Conservation (phyloP, 1,140 invertebrate species). For the Pomacea maculata region DNA sequence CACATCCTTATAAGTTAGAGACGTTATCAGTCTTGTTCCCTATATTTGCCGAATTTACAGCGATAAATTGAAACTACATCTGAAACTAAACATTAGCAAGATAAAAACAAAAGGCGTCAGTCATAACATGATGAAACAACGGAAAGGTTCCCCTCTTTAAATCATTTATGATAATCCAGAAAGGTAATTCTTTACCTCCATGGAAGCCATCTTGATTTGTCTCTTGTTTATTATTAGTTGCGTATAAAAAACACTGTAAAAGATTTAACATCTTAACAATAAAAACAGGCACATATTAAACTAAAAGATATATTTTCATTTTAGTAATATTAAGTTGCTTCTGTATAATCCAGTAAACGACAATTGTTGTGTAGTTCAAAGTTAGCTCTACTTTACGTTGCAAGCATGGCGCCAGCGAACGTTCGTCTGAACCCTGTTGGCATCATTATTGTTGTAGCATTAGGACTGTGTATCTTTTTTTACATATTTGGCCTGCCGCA, state of each 20-base stretch:
- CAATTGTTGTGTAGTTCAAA: neutral
- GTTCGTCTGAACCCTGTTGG: slow-evolving; percentile 55
- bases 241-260: slow-evolving; percentile 25
- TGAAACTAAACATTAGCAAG: too few species aligned
- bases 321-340: neutral
- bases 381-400: slow-evolving; percentile 7
- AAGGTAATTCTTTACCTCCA: slow-evolving; percentile 47
- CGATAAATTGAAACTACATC: too few species aligned
- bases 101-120: too few species aligned
- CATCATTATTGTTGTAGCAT: slow-evolving; percentile 39
- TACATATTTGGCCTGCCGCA: slow-evolving; percentile 56
- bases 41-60: too few species aligned
- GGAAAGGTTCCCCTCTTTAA: too few species aligned
- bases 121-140: too few species aligned
- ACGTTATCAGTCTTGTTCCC: too few species aligned
- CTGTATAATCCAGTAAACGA: neutral
- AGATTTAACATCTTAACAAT: neutral
- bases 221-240: slow-evolving; percentile 53
- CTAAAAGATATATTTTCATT: neutral
- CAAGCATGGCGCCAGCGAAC: slow-evolving; percentile 57
- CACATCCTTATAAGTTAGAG: too few species aligned
- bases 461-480: slow-evolving; percentile 44
- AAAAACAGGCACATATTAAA: neutral
- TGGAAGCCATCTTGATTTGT: slow-evolving; percentile 56
- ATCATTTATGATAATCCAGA: too few species aligned